Base-by-base conservation (phyloP, 2,797 vertebrate species). In the Morus bassanus region DNA sequence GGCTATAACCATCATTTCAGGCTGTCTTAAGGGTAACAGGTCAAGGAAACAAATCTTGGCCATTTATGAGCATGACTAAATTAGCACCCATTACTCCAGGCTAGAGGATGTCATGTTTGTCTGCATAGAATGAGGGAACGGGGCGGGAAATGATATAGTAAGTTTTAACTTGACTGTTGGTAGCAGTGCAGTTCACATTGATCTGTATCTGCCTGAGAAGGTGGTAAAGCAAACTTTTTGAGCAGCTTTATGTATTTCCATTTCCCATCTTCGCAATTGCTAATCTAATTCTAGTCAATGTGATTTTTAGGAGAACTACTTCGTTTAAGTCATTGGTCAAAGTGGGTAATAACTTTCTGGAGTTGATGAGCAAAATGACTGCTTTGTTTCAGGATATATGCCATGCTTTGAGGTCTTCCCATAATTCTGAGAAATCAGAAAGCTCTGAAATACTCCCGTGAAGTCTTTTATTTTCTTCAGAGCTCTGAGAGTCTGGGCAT, bases 51-150 rank as follows among this genome's bases (percentile, higher is more conserved):
- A 72, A 75, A 63, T 84, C 41, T 64, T 56, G 31, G 43, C 75
- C 50, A 5, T 48, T 69, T 88, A 88, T 91, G 92, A 95, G 92
- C 91, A 73, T 89, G 89, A 80, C 50, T 75, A 30, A 88, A 51
- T 37, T 13, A 78, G 35, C 57, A 65, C 6, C 33, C 35, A 7
- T 78, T 79, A 59, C 75, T 96, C 78, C 73, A 91, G 65, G 48
- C 69, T 89, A 78, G 86, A 93, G 92, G 90, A 87, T 85, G 41
- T 53, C 74, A 19, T 6, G 15, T 85, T 85, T 80, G 54, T 67
- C 43, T 77, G 78, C 28, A 33, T 23, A 60, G 43, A 74, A 17
- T 48, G 59, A 53, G 25, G 17, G 11, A 45, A 45, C 10, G 41
- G 41, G 19, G 33, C 10, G 10, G 25, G 24, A 77, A 74, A 75